phyloP scores from a whole-genome alignment of 2,797 vertebrate genomes.

The Galagoides demidoff region DNA sequence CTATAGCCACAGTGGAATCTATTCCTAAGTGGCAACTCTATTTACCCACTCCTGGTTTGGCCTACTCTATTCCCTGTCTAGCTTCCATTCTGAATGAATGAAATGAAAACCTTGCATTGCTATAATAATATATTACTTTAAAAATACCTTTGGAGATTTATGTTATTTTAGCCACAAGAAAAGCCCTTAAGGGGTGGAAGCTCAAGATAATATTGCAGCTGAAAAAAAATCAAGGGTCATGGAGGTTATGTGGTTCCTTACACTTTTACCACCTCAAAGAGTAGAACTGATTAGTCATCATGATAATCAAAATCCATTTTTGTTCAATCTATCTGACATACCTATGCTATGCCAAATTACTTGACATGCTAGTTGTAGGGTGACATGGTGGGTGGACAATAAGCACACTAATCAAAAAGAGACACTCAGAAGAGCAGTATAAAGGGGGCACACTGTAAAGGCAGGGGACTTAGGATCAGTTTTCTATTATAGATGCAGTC shows the following conservation, averaged over 20 bases:
- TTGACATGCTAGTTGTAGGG: background rate
- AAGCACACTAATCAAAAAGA: constrained; percentile 15
- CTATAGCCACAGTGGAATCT: background rate
- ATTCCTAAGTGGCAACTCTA: constrained; percentile 13
- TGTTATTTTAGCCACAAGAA: constrained; percentile 38
- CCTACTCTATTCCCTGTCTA: constrained; percentile 12
- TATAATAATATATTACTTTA: constrained; percentile 9
- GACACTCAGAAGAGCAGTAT: background rate
- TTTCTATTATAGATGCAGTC: constrained; percentile 2
- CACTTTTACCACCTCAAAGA: constrained; percentile 35
- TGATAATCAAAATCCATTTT: constrained; percentile 54
- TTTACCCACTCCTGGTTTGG: background rate
- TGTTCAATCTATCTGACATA: constrained; percentile 27
- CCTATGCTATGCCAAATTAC: background rate
- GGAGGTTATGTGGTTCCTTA: constrained; percentile 23
- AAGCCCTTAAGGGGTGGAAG: constrained; percentile 31
- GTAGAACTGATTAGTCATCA: background rate
- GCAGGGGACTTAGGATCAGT: background rate
- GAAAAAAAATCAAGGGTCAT: background rate
- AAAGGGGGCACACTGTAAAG: background rate
- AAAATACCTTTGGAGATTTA: constrained; percentile 52
- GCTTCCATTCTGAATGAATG: constrained; percentile 12
- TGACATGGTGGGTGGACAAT: background rate
- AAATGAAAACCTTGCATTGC: constrained; percentile 51
- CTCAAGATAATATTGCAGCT: constrained; percentile 19